Conservation (phyloP, 2,113 vertebrate species). For the Romanogobio albipinnatus region DNA sequence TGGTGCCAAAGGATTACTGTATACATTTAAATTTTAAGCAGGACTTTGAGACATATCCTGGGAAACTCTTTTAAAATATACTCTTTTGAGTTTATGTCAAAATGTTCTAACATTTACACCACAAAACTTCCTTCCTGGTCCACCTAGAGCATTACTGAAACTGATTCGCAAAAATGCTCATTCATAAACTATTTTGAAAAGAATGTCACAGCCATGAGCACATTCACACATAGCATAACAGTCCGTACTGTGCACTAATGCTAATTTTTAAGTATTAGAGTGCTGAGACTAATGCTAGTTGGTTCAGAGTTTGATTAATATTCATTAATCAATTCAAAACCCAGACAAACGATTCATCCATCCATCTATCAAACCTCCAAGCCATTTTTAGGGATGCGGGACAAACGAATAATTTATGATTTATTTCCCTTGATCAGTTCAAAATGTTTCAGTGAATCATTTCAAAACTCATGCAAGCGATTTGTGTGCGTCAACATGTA, state of each 20-base stretch:
- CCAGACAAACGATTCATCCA: not conserved
- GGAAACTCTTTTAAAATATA: slow-evolving; percentile 26
- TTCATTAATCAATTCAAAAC: not conserved
- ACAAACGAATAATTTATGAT: no score
- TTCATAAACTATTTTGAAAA: not conserved
- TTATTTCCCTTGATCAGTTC: no score
- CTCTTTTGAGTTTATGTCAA: slow-evolving; percentile 5
- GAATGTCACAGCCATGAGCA: not conserved
- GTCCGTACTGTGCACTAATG: no score
- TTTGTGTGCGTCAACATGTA: no score
- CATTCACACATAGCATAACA: not conserved
- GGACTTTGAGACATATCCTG: slow-evolving; percentile 22
- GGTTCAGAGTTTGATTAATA: not conserved
- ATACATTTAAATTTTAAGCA: slow-evolving; percentile 26
- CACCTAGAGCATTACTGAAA: not conserved
- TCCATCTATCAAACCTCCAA: not conserved
- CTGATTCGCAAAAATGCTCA: not conserved
- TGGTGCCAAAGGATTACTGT: slow-evolving; percentile 37
- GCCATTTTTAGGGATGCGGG: no score
- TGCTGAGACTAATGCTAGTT: not conserved
- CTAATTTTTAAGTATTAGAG: not conserved
- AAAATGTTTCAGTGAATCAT: no score
- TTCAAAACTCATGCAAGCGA: no score
- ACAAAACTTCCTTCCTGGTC: not conserved
- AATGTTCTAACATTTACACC: not conserved